Evolutionary conservation across 2,888 invertebrate species (phyloP).

Genomic region (Chrysodeixis includens): DNA sequence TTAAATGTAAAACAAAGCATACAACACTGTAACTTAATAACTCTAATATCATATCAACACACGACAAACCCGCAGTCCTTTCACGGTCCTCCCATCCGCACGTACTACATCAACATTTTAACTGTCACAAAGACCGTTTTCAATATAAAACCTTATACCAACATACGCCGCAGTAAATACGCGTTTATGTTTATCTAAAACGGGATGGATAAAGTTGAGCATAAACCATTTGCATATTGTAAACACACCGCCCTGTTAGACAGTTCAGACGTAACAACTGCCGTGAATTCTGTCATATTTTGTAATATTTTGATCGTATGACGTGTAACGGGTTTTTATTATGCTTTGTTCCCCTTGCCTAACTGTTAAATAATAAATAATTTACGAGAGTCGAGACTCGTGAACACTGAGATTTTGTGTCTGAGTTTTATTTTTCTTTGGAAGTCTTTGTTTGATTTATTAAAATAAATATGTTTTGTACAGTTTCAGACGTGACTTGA

Average conservation of each 20-base stretch:
- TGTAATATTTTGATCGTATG: constrained; percentile 25
- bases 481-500: not conserved
- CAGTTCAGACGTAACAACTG: constrained; percentile 29
- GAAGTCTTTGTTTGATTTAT: not conserved
- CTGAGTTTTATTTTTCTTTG: not conserved
- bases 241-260: constrained; percentile 33
- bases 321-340: constrained; percentile 15
- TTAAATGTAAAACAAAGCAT: too few species aligned
- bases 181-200: constrained; percentile 16
- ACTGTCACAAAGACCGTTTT: not conserved
- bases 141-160: constrained; percentile 4
- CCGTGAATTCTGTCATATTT: constrained; percentile 22
- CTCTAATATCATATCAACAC: too few species aligned
- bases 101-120: not conserved
- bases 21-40: too few species aligned
- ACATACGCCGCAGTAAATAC: not conserved
- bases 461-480: not conserved
- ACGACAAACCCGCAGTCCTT: not conserved
- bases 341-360: not conserved
- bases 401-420: too few species aligned
- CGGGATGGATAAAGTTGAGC: constrained; percentile 34
- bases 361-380: constrained; percentile 3
- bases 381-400: not conserved
- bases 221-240: constrained; percentile 54
- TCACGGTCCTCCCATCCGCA: not conserved